Base-by-base conservation (phyloP, 2,113 vertebrate species). In the Saccopteryx bilineata region DNA sequence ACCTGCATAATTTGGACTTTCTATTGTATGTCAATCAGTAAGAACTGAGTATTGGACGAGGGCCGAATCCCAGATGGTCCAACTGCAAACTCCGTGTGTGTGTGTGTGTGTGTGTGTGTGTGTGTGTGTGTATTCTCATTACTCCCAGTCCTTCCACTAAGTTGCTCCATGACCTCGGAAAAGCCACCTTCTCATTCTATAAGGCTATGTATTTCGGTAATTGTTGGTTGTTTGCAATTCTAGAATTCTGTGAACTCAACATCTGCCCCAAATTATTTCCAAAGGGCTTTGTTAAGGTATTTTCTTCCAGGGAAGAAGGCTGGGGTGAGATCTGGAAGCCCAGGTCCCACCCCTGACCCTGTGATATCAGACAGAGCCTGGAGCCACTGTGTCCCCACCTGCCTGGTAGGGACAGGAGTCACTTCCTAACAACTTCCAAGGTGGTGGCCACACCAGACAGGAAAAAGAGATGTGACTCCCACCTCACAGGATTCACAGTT, bases 401-500 rank as follows among this genome's bases (percentile, higher is more conserved):
- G 6, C 71, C 11, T 58, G 4, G 19, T 15, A 18, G 0, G 24
- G 15, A 60, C 2, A 74, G 74, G 52, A 75, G 39, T 39, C 3
- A 14, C 80, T 33, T 87, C 23, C 52, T 33, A 60, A 13, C 50
- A 78, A 5, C 58, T 13, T 78, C 58, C 21, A 23, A 28, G 21
- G 46, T 9, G 2, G 21, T 54, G 9, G n/a, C 17, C 84, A 31
- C 8, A 31, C 17, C 46, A 18, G 48, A 14, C 1, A 46, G 19
- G n/a, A 60, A 31, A 2, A 58, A 65, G 26, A 50, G 2, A 33
- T 1, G 9, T 0, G 19, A 52, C 5, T 76, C n/a, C 14, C n/a
- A 1, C 18, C 21, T 65, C 24, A 5, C 3, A 5, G 39, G 15
- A 28, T 33, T 72, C 56, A 2, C 0, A 19, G 2, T 23, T 54